These are phyloP conservation scores for Cerceris ruficornis DNA, from an alignment of 2,888 invertebrate genomes.

Conservation along the genomic window DNA sequence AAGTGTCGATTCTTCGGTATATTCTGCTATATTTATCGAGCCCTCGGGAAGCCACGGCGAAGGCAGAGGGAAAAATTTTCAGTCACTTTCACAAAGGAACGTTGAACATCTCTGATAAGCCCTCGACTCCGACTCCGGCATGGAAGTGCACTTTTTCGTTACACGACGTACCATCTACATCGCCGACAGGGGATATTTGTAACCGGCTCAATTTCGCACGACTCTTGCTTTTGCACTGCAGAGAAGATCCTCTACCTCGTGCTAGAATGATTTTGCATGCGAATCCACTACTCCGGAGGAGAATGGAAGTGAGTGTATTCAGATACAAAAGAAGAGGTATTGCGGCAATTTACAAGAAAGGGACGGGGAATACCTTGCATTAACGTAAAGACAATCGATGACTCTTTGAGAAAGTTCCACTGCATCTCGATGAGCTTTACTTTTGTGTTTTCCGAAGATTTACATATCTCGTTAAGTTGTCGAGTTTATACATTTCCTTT, in stretches of 20 bases:
- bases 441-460: too few relatives aligned
- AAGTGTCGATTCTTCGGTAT: not conserved
- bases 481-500: too few relatives aligned
- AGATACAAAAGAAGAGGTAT: slow-evolving; percentile 21
- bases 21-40: not conserved
- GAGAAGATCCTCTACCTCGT: not conserved
- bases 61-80: slow-evolving; percentile 3
- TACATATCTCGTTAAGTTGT: too few relatives aligned
- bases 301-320: not conserved
- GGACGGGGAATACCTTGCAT: too few relatives aligned
- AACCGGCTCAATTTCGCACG: slow-evolving; percentile 25
- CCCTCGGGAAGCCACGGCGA: not conserved
- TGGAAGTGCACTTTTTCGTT: not conserved
- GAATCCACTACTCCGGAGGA: slow-evolving; percentile 2
- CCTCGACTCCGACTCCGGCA: not conserved
- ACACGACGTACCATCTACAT: not conserved
- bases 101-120: not conserved
- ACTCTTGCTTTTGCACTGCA: not conserved
- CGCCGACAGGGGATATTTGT: slow-evolving; percentile 31
- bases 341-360: slow-evolving; percentile 10
- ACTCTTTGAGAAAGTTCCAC: too few relatives aligned
- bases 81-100: slow-evolving; percentile 10
- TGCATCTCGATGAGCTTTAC: too few relatives aligned
- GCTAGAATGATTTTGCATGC: slow-evolving; percentile 27
- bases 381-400: too few relatives aligned